Evolutionary conservation across 2,113 vertebrate genomes (phyloP).

Genomic region (Neodon shergylaensis): DNA sequence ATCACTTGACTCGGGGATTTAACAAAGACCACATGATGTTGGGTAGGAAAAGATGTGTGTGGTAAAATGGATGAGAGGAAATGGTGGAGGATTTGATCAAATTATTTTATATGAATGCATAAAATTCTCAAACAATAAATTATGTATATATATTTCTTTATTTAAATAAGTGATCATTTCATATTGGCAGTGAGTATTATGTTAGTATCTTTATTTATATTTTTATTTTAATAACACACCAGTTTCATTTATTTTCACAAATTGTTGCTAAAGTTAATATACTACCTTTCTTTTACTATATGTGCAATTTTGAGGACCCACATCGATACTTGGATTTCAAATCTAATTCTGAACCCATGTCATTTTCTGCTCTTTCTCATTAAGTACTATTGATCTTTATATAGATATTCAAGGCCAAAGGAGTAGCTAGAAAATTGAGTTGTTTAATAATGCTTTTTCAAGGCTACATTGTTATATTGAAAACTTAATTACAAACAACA

Average conservation of each 20-base stretch:
- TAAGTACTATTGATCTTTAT: constrained; percentile 32
- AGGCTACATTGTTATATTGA: background rate
- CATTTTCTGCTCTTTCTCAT: constrained; percentile 49
- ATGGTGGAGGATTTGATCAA: background rate
- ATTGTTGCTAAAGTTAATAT: background rate
- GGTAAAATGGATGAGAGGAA: no score
- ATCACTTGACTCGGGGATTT: background rate
- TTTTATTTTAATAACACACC: no score
- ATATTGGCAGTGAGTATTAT: background rate
- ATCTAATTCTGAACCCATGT: constrained; percentile 1
- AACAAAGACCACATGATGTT: background rate
- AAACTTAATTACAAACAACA: constrained; percentile 49
- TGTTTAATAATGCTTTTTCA: constrained; percentile 26
- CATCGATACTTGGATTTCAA: background rate
- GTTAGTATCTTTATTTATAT: background rate
- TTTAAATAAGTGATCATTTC: background rate
- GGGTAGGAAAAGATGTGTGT: background rate
- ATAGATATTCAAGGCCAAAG: constrained; percentile 35
- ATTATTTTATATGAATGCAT: background rate
- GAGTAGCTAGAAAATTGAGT: background rate
- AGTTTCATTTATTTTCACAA: no score
- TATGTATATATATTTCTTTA: background rate
- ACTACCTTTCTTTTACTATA: background rate
- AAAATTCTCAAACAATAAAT: background rate
- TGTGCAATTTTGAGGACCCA: background rate